These are phyloP conservation scores for Lepidurus packardi DNA, from an alignment of 1,140 invertebrate species.

Conservation along the genomic window DNA sequence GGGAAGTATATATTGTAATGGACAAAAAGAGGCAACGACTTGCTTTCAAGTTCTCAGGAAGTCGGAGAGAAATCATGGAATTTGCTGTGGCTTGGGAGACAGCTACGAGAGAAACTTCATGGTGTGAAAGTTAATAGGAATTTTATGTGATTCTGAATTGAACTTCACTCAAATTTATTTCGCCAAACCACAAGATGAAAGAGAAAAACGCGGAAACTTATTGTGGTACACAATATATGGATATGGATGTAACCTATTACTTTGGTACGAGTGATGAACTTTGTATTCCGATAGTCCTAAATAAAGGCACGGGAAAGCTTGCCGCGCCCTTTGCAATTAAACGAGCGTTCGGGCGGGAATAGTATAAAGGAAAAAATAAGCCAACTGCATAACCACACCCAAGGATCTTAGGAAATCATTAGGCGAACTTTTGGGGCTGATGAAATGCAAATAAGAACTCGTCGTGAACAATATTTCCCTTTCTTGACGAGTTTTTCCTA, in stretches of 20 bases:
- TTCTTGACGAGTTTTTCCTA: not conserved
- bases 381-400: not conserved
- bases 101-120: too few relatives aligned
- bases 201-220: too few relatives aligned
- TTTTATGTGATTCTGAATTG: too few relatives aligned
- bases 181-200: too few relatives aligned
- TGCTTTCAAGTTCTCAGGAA: not conserved
- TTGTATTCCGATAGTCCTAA: not conserved
- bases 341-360: not conserved
- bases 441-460: not conserved
- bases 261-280: not conserved
- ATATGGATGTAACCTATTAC: not conserved
- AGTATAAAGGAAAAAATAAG: conserved; percentile 6
- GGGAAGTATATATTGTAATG: not conserved
- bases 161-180: too few relatives aligned
- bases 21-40: not conserved
- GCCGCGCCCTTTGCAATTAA: conserved; percentile 12
- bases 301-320: not conserved
- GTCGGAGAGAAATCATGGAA: not conserved
- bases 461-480: not conserved
- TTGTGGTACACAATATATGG: too few relatives aligned
- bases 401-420: conserved; percentile 12
- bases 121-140: too few relatives aligned
- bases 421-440: not conserved
- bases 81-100: not conserved